These are phyloP conservation scores for Liasis olivaceus DNA, from an alignment of 2,797 vertebrate species.

Conservation along the genomic window DNA sequence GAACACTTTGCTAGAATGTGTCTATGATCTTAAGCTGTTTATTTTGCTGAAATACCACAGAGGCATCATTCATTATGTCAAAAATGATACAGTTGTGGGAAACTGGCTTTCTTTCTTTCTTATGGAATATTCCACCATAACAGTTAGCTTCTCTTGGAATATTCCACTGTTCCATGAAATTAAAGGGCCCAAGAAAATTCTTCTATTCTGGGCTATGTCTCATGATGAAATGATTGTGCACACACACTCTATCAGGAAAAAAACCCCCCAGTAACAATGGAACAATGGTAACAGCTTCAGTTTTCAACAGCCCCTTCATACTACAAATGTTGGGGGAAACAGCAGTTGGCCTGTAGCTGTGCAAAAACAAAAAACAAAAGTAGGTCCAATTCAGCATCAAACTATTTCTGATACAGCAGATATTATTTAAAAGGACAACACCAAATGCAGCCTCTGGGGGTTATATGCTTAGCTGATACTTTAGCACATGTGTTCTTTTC, in stretches of 20 bases:
- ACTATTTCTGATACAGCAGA: not conserved
- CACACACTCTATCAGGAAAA: not conserved
- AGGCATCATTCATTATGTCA: accelerated
- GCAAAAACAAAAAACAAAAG: too few relatives aligned
- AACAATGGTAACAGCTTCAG: not conserved
- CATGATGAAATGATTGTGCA: not conserved
- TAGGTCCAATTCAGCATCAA: not conserved
- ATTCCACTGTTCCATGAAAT: not conserved
- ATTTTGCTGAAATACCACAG: not conserved
- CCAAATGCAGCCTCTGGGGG: not conserved
- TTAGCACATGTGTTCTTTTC: not conserved
- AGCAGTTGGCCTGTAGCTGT: not conserved
- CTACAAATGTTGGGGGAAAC: not conserved
- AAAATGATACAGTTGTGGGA: accelerated
- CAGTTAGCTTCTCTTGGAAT: not conserved
- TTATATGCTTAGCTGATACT: not conserved
- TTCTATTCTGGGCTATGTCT: accelerated
- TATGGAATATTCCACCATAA: slow-evolving; percentile 2
- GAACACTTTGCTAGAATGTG: not conserved
- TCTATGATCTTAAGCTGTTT: not conserved
- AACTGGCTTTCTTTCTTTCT: accelerated
- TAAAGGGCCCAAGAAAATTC: not conserved
- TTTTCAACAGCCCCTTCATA: not conserved
- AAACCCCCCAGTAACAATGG: not conserved
- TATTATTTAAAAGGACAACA: not conserved